phyloP scores from a whole-genome alignment of 2,888 invertebrate species.

The Ectemnius cavifrons region DNA sequence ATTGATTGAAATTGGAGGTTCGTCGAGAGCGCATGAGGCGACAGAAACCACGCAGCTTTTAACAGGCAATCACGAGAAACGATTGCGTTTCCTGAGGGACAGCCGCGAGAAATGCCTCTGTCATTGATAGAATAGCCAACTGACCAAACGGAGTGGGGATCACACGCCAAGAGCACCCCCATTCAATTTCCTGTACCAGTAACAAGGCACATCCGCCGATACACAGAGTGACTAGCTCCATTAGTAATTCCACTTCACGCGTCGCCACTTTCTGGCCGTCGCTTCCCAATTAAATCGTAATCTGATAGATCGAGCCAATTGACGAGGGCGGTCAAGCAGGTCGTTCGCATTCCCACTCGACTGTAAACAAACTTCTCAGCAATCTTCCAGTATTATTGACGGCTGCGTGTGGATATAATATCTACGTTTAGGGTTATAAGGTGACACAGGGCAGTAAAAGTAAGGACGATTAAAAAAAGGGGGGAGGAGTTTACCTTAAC shows the following conservation, averaged over 20 bases:
- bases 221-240: slow-evolving; percentile 45
- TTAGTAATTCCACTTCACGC: slow-evolving; percentile 47
- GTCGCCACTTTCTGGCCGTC: slow-evolving; percentile 43
- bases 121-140: neutral
- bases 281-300: slow-evolving; percentile 47
- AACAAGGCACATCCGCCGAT: slow-evolving; percentile 70
- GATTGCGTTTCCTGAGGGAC: neutral
- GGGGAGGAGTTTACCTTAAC: too few relatives aligned
- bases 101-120: too few relatives aligned
- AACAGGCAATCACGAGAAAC: slow-evolving; percentile 1
- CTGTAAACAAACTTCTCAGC: too few relatives aligned
- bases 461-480: too few relatives aligned
- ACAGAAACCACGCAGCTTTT: neutral
- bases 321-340: neutral
- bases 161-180: slow-evolving; percentile 45
- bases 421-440: too few relatives aligned
- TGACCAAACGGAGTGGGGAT: slow-evolving; percentile 20
- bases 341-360: too few relatives aligned
- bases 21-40: neutral
- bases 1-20: slow-evolving; percentile 6
- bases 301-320: slow-evolving; percentile 50
- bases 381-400: too few relatives aligned
- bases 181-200: slow-evolving; percentile 62
- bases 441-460: too few relatives aligned
- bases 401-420: too few relatives aligned